Conservation (phyloP, 2,113 vertebrate species). For the Elephantulus edwardii region DNA sequence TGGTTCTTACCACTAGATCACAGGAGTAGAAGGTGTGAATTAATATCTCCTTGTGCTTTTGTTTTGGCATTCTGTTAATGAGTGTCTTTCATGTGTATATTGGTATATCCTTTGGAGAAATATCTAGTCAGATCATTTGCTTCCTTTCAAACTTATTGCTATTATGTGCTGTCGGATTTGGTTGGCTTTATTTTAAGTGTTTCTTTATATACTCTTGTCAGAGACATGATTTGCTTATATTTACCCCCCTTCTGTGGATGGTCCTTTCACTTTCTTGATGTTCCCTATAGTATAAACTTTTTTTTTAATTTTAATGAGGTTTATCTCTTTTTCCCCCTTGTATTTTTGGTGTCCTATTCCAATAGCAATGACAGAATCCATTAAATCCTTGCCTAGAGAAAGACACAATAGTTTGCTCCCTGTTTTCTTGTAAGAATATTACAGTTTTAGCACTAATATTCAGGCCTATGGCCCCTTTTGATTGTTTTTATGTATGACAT, state of each 20-base stretch:
- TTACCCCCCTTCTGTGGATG: neutral
- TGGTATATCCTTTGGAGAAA: neutral
- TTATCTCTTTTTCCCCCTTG: neutral
- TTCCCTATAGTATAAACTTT: conserved; percentile 4
- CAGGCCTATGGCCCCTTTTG: neutral
- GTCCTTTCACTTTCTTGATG: conserved; percentile 10
- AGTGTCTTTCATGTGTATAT: neutral
- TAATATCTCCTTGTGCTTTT: conserved; percentile 3
- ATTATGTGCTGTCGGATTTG: too few relatives aligned
- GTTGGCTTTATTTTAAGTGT: too few relatives aligned
- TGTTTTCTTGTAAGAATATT: conserved; percentile 12
- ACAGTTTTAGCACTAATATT: neutral
- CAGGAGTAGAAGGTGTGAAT: neutral
- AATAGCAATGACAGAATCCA: too few relatives aligned
- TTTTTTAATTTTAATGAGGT: conserved; percentile 12
- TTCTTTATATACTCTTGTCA: conserved; percentile 33
- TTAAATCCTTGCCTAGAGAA: neutral
- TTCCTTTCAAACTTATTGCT: too few relatives aligned
- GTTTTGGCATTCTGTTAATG: conserved; percentile 30
- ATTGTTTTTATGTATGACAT: conserved; percentile 47
- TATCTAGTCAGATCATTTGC: too few relatives aligned
- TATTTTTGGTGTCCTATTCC: neutral
- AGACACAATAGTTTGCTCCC: neutral
- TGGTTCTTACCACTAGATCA: too few relatives aligned
- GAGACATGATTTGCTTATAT: conserved; percentile 9